These are phyloP conservation scores for Patella pellucida DNA, from an alignment of 2,888 invertebrate genomes.

Conservation along the genomic window DNA sequence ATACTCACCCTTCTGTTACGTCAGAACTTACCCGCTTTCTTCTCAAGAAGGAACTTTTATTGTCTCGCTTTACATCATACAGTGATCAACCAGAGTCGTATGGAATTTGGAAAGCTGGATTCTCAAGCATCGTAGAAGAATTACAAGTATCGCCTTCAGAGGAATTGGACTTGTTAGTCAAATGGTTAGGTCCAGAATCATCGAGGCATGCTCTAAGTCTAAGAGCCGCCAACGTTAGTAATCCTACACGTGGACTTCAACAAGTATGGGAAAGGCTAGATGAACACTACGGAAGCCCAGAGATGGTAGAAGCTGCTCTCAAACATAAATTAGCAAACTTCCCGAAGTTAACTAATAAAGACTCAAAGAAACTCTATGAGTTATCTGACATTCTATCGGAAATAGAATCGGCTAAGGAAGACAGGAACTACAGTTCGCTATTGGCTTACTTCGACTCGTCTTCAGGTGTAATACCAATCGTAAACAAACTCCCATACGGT, in stretches of 20 bases:
- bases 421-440: constrained; percentile 24
- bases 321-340: constrained; percentile 32
- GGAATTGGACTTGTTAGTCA: constrained; percentile 28
- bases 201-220: constrained; percentile 26
- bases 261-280: constrained; percentile 34
- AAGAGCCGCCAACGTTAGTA: constrained; percentile 26
- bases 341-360: constrained; percentile 33
- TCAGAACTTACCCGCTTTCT: constrained; percentile 8
- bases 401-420: constrained; percentile 32
- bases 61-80: constrained; percentile 16
- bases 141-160: constrained; percentile 14
- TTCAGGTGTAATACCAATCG: constrained; percentile 34
- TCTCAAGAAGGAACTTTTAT: constrained; percentile 22
- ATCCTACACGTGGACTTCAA: constrained; percentile 24
- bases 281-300: constrained; percentile 34
- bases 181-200: constrained; percentile 30
- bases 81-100: constrained; percentile 22
- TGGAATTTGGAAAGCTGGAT: constrained; percentile 18
- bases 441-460: constrained; percentile 39
- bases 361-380: constrained; percentile 31
- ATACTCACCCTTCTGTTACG: neutral
- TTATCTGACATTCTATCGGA: constrained; percentile 31
- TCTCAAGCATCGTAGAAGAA: constrained; percentile 23
- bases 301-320: constrained; percentile 29
- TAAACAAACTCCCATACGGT: constrained; percentile 37